Evolutionary conservation across 2,113 vertebrate species (phyloP).

Genomic region (Steatornis caripensis): DNA sequence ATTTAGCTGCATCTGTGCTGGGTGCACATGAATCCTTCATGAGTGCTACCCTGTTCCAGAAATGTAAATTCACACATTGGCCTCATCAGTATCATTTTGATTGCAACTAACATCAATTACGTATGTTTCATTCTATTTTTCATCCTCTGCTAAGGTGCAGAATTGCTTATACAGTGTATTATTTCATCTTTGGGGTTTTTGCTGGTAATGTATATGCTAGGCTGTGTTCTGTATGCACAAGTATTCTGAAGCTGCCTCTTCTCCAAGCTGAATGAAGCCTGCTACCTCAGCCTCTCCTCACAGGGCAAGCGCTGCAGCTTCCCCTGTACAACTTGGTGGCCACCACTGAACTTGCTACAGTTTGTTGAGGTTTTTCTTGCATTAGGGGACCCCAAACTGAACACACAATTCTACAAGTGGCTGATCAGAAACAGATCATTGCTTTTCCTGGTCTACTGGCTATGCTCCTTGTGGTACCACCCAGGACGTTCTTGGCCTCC

Average conservation of each 20-base stretch:
- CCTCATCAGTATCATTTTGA: background rate
- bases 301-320: background rate
- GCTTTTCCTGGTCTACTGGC: background rate
- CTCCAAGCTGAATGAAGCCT: background rate
- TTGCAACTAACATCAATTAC: background rate
- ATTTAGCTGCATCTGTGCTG: background rate
- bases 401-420: accelerated
- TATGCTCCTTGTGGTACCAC: background rate
- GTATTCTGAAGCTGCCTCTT: background rate
- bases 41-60: background rate
- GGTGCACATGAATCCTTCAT: slow-evolving; percentile 12
- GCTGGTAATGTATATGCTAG: background rate
- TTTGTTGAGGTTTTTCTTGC: background rate
- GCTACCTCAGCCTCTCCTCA: background rate
- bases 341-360: background rate
- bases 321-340: background rate
- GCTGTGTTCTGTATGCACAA: background rate
- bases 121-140: background rate
- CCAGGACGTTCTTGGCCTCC: background rate
- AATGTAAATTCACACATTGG: background rate
- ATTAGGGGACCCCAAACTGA: background rate
- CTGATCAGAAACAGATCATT: background rate
- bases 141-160: background rate
- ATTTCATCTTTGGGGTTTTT: background rate
- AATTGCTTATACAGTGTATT: background rate